These are phyloP conservation scores for Tenthredo scrophulariae DNA, from an alignment of 2,888 invertebrate genomes.

Conservation along the genomic window DNA sequence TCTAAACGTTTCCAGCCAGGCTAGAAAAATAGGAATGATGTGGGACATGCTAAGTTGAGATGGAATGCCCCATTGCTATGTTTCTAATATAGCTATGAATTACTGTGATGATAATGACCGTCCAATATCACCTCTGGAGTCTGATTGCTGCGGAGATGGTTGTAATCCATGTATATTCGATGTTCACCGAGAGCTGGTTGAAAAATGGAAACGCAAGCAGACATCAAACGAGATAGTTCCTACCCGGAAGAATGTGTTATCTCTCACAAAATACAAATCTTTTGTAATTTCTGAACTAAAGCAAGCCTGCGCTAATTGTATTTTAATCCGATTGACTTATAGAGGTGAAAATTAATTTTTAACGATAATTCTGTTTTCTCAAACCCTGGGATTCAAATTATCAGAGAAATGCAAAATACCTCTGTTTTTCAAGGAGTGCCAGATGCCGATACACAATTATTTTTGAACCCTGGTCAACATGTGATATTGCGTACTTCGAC, in stretches of 20 bases:
- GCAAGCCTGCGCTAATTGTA: constrained; percentile 60
- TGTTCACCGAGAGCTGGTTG: constrained; percentile 68
- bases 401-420: constrained; percentile 11
- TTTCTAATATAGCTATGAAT: constrained; percentile 38
- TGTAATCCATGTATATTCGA: constrained; percentile 75
- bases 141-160: constrained; percentile 73
- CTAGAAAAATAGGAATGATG: neutral
- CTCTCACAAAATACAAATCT: constrained; percentile 60
- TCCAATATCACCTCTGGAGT: constrained; percentile 67
- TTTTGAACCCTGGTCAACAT: constrained; percentile 71
- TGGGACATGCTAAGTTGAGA: neutral
- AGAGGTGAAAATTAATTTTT: constrained; percentile 58
- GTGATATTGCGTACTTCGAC: constrained; percentile 66
- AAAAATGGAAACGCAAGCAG: constrained; percentile 66
- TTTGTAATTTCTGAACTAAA: constrained; percentile 61
- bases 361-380: neutral
- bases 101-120: constrained; percentile 55
- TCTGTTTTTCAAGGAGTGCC: constrained; percentile 54
- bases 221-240: neutral
- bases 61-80: neutral
- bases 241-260: constrained; percentile 59
- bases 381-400: neutral
- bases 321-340: constrained; percentile 62
- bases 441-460: constrained; percentile 56
- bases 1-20: neutral